A percentile compares a stretch with the other conserved stretches of the same genome.
Evolutionary conservation across 2,888 invertebrate species (phyloP).

Genomic region (Liodrosophila aerea): DNA sequence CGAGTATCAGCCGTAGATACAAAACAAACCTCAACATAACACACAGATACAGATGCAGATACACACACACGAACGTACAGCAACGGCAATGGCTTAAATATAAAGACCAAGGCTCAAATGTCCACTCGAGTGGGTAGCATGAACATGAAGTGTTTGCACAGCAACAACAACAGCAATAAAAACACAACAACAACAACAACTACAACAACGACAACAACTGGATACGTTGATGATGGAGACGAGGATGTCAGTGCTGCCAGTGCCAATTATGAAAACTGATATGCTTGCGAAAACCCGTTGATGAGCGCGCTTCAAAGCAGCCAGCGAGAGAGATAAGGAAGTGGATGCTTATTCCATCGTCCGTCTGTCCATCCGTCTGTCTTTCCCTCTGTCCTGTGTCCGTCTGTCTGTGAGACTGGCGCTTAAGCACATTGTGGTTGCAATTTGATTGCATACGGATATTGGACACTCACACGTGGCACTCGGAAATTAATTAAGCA

Average conservation of each 20-base stretch:
- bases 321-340: conserved; percentile 39
- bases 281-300: conserved; percentile 76
- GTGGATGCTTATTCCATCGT: conserved; percentile 21
- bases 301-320: conserved; percentile 72
- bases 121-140: conserved; percentile 75
- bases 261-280: conserved; percentile 78
- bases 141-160: conserved; percentile 79
- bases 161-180: conserved; percentile 47
- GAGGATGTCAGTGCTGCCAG: conserved; percentile 62
- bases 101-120: conserved; percentile 67
- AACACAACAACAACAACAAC: conserved; percentile 18
- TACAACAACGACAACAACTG: conserved; percentile 13
- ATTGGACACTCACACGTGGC: conserved; percentile 78
- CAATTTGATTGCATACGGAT: conserved; percentile 69
- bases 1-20: conserved; percentile 69
- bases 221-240: conserved; percentile 15
- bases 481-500: conserved; percentile 75
- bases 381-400: conserved; percentile 11
- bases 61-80: conserved; percentile 27
- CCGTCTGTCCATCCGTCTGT: neutral
- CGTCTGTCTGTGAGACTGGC: conserved; percentile 31
- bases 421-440: conserved; percentile 62
- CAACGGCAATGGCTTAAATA: conserved; percentile 48
- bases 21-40: conserved; percentile 26
- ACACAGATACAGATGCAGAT: conserved; percentile 36